Evolutionary conservation across 2,888 invertebrate genomes (phyloP).

Genomic region (Oxystoma pomonae): DNA sequence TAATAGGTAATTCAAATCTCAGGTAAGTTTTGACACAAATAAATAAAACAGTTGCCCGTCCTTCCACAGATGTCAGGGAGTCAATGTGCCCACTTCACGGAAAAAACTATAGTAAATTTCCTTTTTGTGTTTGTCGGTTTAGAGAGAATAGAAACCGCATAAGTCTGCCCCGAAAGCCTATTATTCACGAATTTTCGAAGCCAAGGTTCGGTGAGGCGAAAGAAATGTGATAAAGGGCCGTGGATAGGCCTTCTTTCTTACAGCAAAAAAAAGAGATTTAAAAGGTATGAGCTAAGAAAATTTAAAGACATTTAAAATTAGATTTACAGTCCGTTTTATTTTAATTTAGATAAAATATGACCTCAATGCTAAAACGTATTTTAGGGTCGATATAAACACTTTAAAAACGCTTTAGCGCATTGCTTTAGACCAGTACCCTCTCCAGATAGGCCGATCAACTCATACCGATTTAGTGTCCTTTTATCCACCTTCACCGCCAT

Average conservation of each 20-base stretch:
- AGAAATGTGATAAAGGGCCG: neutral
- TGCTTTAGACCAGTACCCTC: no score
- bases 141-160: neutral
- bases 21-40: neutral
- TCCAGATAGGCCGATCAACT: no score
- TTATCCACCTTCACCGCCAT: no score
- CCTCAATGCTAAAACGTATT: no score
- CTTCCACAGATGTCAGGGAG: neutral
- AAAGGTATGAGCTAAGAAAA: neutral
- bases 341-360: no score
- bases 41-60: neutral
- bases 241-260: neutral
- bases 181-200: neutral
- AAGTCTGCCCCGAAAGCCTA: neutral
- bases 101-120: slow-evolving; percentile 44
- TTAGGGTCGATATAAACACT: no score
- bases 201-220: neutral
- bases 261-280: neutral
- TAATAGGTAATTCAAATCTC: no score
- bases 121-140: slow-evolving; percentile 37
- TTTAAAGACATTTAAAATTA: neutral
- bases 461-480: no score
- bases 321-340: no score
- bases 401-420: no score
- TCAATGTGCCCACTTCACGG: slow-evolving; percentile 37